Base-by-base conservation (phyloP, 2,888 invertebrate genomes). In the Endomychus coccineus region DNA sequence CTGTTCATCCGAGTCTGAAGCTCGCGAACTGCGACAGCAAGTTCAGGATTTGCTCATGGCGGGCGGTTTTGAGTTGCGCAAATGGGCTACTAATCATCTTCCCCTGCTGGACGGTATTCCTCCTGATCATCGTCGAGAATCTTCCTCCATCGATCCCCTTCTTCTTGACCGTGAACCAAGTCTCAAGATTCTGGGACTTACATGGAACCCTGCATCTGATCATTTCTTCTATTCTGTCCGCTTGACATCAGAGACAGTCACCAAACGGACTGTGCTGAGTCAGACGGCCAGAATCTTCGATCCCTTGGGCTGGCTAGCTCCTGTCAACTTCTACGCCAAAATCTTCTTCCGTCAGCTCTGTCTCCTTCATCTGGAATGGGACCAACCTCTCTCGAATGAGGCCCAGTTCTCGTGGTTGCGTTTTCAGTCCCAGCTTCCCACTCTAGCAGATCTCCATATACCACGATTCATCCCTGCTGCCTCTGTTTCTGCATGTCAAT, bases 311-410 rank as follows among this genome's bases (percentile, higher is more conserved):
- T 30, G 30, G 30, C 9, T 30, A 15, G 3, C 19, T 30, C 21
- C 19, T 30, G 21, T 30, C 9, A 19, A 19, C 19, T 30, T 30
- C 19, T 30, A 30, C 10, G 21, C 30, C 30, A 16, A 29, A 10
- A 29, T 29, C 17, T 29, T 29, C 17, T 29, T 29, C 17, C 11
- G 11, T 29, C 17, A 29, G 29, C 27, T 27, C 27, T 27, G 15
- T 14, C 13, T 27, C 5, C 4, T 16, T 16, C 28, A 28, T 28
- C 28, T 28, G 28, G 28, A 28, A 16, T 16, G 16, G n/a, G 14
- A 28, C 27, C 27, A 27, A 14, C 14, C 27, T 27, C 27, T 27
- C 27, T 4, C 15, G 15, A 27, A 27, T 27, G 28, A 28, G 28
- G 2, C 7, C 19, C 28, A 3, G 10, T 12, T 11, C 16, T 9